These are phyloP conservation scores for Orius laevigatus DNA, from an alignment of 1,140 invertebrate species.

Conservation along the genomic window DNA sequence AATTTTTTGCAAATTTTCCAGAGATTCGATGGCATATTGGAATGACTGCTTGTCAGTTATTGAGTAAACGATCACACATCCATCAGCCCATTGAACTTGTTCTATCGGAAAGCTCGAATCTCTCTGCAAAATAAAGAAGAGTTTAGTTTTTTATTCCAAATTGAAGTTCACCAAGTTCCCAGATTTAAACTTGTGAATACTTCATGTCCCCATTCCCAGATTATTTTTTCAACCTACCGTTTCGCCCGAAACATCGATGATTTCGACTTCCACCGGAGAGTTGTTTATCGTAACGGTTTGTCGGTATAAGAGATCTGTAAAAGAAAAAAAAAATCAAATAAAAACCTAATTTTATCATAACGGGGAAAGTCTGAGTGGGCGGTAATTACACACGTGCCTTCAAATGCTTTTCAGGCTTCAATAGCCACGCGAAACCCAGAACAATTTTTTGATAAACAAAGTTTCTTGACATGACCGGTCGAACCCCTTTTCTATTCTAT, in stretches of 20 bases:
- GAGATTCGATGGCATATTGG: constrained; percentile 42
- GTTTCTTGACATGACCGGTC: too few relatives aligned
- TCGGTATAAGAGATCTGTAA: constrained; percentile 57
- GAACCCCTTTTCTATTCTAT: too few relatives aligned
- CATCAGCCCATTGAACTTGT: constrained; percentile 53
- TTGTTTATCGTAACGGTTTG: constrained; percentile 54
- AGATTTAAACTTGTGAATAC: too few relatives aligned
- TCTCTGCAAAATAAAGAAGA: constrained; percentile 27
- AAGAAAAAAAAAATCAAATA: constrained; percentile 22
- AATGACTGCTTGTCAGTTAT: constrained; percentile 55
- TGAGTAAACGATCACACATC: constrained; percentile 60
- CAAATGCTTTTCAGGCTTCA: too few relatives aligned
- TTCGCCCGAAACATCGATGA: constrained; percentile 56
- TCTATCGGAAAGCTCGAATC: constrained; percentile 34
- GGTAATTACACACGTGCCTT: too few relatives aligned
- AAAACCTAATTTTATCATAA: not conserved
- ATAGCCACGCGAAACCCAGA: too few relatives aligned
- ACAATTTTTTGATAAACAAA: too few relatives aligned
- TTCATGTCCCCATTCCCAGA: too few relatives aligned
- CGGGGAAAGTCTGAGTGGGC: too few relatives aligned
- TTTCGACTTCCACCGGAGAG: constrained; percentile 50
- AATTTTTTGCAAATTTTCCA: constrained; percentile 39
- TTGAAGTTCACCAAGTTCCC: too few relatives aligned
- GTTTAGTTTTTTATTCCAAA: not conserved
- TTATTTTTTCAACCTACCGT: constrained; percentile 29